Percentiles rank a stretch among this genome's conserved stretches.
Conservation (phyloP, 1,140 invertebrate species). For the Papilio machaon region DNA sequence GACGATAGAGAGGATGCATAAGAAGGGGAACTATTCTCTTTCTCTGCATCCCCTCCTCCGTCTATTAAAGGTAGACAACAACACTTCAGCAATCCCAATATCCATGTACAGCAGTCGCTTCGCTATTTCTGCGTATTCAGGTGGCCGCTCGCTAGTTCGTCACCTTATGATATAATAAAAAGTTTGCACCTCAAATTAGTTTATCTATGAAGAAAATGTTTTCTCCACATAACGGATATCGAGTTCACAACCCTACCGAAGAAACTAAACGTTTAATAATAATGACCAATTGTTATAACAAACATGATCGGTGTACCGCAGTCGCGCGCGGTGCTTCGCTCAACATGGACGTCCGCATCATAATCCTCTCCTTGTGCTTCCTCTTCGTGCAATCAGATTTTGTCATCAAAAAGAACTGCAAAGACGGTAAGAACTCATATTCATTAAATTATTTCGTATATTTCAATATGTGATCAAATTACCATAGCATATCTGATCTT, state of each 20-base stretch:
- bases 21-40: too few relatives aligned
- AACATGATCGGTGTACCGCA: slow-evolving; percentile 27
- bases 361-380: slow-evolving; percentile 37
- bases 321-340: slow-evolving; percentile 6
- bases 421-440: slow-evolving; percentile 46
- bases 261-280: slow-evolving; percentile 16
- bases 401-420: slow-evolving; percentile 51
- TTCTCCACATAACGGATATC: background rate
- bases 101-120: too few relatives aligned
- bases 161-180: too few relatives aligned
- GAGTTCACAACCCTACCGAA: background rate
- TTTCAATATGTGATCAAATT: background rate
- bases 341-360: slow-evolving; percentile 46
- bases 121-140: too few relatives aligned
- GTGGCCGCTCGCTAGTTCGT: too few relatives aligned
- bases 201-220: background rate
- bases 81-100: too few relatives aligned
- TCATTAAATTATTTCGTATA: background rate
- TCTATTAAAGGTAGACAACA: too few relatives aligned
- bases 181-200: too few relatives aligned
- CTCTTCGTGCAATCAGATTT: slow-evolving; percentile 43
- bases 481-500: background rate
- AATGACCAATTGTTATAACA: slow-evolving; percentile 31
- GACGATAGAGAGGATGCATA: too few relatives aligned
- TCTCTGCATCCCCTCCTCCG: too few relatives aligned